Conservation (phyloP, 2,797 vertebrate genomes). For the Pseudomugil tenellus region DNA sequence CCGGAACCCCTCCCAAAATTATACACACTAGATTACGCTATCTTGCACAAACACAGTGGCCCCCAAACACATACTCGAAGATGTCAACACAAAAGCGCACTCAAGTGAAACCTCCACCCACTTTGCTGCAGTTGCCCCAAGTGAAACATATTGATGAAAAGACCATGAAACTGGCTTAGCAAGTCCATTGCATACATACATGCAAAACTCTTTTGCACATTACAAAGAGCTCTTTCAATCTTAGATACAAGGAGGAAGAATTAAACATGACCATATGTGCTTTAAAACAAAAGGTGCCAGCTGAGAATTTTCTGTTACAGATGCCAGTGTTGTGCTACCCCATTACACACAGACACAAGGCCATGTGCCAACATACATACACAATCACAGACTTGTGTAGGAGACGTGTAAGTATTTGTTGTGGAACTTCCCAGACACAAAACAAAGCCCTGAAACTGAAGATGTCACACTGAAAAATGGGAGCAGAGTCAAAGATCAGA, state of each 20-base stretch:
- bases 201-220: constrained; percentile 41
- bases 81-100: constrained; percentile 38
- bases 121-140: constrained; percentile 41
- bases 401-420: neutral
- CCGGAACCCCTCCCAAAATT: constrained; percentile 40
- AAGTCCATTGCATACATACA: constrained; percentile 46
- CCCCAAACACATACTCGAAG: constrained; percentile 32
- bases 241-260: constrained; percentile 38
- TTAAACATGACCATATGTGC: constrained; percentile 69
- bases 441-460: constrained; percentile 10
- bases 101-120: constrained; percentile 41
- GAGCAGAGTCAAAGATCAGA: constrained; percentile 15
- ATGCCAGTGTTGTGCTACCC: constrained; percentile 58
- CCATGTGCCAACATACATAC: constrained; percentile 27
- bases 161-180: constrained; percentile 69
- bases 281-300: constrained; percentile 53
- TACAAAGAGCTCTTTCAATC: constrained; percentile 48
- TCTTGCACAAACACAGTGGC: constrained; percentile 19
- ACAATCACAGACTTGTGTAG: neutral
- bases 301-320: constrained; percentile 62
- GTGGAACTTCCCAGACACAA: neutral
- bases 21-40: constrained; percentile 38
- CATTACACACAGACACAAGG: constrained; percentile 63
- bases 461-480: constrained; percentile 37
- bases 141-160: constrained; percentile 62